Evolutionary conservation across 1,140 invertebrate genomes (phyloP).

Genomic region (Drosophila guanche): DNA sequence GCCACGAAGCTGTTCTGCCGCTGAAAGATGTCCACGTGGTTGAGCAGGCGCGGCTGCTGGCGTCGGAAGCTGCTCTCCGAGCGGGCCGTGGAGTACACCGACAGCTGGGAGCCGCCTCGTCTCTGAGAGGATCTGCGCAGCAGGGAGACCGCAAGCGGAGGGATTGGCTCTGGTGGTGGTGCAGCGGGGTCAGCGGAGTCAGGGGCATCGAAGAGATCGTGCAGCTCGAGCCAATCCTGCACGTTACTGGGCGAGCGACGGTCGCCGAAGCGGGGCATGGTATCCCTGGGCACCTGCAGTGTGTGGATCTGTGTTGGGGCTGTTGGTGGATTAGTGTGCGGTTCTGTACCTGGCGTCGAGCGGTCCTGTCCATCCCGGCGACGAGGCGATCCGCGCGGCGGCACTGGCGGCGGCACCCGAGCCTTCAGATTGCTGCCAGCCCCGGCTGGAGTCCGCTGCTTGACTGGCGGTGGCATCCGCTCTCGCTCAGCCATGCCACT

Average conservation of each 20-base stretch:
- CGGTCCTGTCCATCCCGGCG: constrained; percentile 84
- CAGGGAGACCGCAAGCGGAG: constrained; percentile 12
- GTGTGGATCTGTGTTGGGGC: constrained; percentile 24
- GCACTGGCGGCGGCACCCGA: constrained; percentile 91
- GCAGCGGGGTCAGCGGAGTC: constrained; percentile 15
- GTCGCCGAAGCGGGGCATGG: constrained; percentile 71
- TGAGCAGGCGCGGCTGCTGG: constrained; percentile 50
- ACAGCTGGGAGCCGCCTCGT: constrained; percentile 64
- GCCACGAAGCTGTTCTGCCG: constrained; percentile 76
- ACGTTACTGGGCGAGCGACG: constrained; percentile 80
- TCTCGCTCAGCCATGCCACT: constrained; percentile 19
- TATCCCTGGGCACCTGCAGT: constrained; percentile 54
- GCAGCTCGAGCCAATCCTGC: constrained; percentile 80
- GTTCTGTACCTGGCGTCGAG: constrained; percentile 72
- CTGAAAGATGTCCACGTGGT: constrained; percentile 75
- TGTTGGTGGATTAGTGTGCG: constrained; percentile 28
- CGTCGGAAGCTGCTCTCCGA: constrained; percentile 63
- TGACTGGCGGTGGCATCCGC: constrained; percentile 62
- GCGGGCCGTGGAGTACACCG: constrained; percentile 63
- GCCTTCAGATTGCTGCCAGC: constrained; percentile 84
- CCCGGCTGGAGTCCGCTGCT: constrained; percentile 55
- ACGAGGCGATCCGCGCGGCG: constrained; percentile 89
- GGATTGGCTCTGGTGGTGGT: constrained; percentile 9
- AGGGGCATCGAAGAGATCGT: constrained; percentile 68
- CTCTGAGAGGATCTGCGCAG: constrained; percentile 27